A percentile compares a stretch with the other conserved stretches of the same genome.
These are phyloP conservation scores for Decapterus maruadsi DNA, from an alignment of 2,797 vertebrate species.

Conservation along the genomic window DNA sequence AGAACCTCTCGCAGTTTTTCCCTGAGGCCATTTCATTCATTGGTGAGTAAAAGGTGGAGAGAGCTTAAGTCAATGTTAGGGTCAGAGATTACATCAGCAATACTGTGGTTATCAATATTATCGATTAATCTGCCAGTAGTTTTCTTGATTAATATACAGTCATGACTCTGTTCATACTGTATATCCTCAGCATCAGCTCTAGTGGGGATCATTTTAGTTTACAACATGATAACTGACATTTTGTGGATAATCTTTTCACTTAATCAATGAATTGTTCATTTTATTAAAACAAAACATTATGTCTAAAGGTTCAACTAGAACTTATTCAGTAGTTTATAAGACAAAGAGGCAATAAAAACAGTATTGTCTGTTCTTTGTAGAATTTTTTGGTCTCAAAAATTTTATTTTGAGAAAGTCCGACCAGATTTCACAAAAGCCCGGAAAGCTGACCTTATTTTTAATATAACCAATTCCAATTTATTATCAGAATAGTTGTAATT, in stretches of 20 bases:
- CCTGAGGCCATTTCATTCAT: slow-evolving; percentile 99
- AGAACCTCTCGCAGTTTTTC: slow-evolving; percentile 99
- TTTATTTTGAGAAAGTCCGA: too few species aligned
- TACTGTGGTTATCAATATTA: neutral
- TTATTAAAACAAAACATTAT: too few species aligned
- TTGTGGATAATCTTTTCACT: neutral
- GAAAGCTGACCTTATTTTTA: neutral
- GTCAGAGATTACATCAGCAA: neutral
- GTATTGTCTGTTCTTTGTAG: neutral
- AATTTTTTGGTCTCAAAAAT: neutral
- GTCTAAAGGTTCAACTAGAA: too few species aligned
- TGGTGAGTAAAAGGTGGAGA: slow-evolving; percentile 86
- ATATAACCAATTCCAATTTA: too few species aligned
- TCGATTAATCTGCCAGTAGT: neutral
- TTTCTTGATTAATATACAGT: neutral
- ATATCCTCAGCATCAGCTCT: neutral
- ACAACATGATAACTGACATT: neutral
- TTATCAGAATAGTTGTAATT: too few species aligned
- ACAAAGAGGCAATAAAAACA: neutral
- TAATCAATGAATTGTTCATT: too few species aligned
- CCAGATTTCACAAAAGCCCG: neutral
- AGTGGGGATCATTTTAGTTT: neutral
- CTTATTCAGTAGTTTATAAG: neutral
- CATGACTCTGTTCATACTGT: neutral
- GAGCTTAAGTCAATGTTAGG: neutral